Evolutionary conservation across 2,888 invertebrate genomes (phyloP).

Genomic region (Osmoderma eremita): DNA sequence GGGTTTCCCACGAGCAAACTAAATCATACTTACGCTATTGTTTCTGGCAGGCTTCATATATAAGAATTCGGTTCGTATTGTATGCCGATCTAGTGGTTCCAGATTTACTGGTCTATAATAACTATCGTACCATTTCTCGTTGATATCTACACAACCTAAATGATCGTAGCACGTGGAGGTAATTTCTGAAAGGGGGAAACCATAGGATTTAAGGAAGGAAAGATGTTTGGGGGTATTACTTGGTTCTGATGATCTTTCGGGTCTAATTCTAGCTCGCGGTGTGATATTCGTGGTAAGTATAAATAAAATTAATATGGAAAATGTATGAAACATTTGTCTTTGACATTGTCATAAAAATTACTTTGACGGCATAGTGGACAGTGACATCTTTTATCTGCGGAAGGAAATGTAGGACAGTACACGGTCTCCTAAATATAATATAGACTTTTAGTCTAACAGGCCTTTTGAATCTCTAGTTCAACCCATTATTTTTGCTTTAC

Average conservation of each 20-base stretch:
- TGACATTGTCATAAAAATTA: constrained; percentile 41
- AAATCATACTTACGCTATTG: constrained; percentile 43
- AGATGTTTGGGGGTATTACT: constrained; percentile 39
- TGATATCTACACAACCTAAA: constrained; percentile 61
- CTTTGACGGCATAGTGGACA: not conserved
- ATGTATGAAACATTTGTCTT: constrained; percentile 41
- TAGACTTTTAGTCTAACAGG: no score
- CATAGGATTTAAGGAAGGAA: not conserved
- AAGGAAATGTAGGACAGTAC: not conserved
- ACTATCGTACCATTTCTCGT: constrained; percentile 60
- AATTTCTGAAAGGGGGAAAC: constrained; percentile 46
- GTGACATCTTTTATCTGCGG: constrained; percentile 2
- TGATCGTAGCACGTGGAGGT: constrained; percentile 59
- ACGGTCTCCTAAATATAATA: no score
- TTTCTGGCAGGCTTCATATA: constrained; percentile 52
- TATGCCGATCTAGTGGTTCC: constrained; percentile 59
- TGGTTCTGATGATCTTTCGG: constrained; percentile 40
- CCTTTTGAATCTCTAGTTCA: no score
- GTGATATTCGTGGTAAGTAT: constrained; percentile 19
- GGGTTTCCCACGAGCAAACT: not conserved
- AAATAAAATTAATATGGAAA: constrained; percentile 39
- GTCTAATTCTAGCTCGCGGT: constrained; percentile 15
- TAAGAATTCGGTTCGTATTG: constrained; percentile 62
- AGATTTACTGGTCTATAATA: constrained; percentile 59
- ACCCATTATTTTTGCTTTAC: no score